A percentile compares a stretch with the other conserved stretches of the same genome.
phyloP scores from a whole-genome alignment of 2,888 invertebrate species.

The Microctonus hyperodae region DNA sequence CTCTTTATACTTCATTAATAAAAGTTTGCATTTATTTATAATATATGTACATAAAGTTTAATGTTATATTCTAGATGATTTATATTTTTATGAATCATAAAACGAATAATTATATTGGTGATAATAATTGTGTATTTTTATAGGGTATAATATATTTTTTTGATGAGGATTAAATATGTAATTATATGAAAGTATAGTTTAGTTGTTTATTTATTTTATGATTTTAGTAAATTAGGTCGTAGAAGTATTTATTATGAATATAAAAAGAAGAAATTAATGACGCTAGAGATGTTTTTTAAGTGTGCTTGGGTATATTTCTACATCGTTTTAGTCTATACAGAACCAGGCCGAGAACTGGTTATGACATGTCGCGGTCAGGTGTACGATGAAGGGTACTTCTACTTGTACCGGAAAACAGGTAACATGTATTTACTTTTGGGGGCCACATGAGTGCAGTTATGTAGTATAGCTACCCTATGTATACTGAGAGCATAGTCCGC shows the following conservation, averaged over 20 bases:
- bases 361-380: constrained; percentile 25
- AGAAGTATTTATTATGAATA: not conserved
- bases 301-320: not conserved
- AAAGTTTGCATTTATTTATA: not conserved
- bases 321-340: not conserved
- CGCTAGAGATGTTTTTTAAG: too few species aligned
- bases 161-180: not conserved
- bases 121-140: not conserved
- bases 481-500: not conserved
- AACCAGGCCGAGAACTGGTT: constrained; percentile 20
- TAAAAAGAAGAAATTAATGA: too few species aligned
- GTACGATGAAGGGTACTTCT: constrained; percentile 24
- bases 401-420: constrained; percentile 17
- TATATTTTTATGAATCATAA: not conserved
- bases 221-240: not conserved
- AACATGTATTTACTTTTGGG: constrained; percentile 21
- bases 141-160: not conserved
- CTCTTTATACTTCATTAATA: too few species aligned
- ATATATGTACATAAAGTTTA: not conserved
- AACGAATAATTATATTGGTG: not conserved
- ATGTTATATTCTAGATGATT: not conserved
- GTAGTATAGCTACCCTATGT: not conserved
- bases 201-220: not conserved
- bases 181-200: too few species aligned
- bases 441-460: constrained; percentile 11